These are phyloP conservation scores for Orycteropus afer DNA, from an alignment of 2,113 vertebrate species.

Conservation along the genomic window DNA sequence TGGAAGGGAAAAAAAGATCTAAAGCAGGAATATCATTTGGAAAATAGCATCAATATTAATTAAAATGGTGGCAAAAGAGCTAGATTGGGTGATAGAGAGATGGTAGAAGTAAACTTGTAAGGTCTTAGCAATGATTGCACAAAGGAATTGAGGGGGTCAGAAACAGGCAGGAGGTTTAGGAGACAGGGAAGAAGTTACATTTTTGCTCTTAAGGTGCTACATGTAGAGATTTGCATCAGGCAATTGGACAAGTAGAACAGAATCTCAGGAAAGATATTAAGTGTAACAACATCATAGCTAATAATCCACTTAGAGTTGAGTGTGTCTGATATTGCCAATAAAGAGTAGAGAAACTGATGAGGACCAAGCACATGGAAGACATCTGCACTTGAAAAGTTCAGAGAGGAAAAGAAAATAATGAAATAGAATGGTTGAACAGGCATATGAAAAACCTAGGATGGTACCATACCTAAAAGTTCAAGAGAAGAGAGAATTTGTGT, in stretches of 20 bases:
- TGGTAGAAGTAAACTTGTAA: not conserved
- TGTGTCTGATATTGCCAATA: not conserved
- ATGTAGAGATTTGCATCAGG: not conserved
- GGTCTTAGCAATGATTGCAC: not conserved
- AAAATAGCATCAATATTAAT: not conserved
- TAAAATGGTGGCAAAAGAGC: not conserved
- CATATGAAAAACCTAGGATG: not conserved
- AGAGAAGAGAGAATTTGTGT: not conserved
- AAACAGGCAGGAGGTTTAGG: not conserved
- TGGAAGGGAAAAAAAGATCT: not conserved
- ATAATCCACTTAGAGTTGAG: not conserved
- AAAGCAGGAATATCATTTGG: not conserved
- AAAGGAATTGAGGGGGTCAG: not conserved
- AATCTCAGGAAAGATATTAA: not conserved
- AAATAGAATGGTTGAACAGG: not conserved
- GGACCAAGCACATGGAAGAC: not conserved
- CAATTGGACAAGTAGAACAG: not conserved
- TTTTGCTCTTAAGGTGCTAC: not conserved
- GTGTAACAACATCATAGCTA: not conserved
- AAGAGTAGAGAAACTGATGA: not conserved
- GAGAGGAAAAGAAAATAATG: not conserved
- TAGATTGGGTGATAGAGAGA: not conserved
- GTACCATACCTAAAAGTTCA: not conserved
- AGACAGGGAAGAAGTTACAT: not conserved
- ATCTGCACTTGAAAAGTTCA: not conserved